Conservation (phyloP, 2,797 vertebrate genomes). For the Denticeps clupeoides region DNA sequence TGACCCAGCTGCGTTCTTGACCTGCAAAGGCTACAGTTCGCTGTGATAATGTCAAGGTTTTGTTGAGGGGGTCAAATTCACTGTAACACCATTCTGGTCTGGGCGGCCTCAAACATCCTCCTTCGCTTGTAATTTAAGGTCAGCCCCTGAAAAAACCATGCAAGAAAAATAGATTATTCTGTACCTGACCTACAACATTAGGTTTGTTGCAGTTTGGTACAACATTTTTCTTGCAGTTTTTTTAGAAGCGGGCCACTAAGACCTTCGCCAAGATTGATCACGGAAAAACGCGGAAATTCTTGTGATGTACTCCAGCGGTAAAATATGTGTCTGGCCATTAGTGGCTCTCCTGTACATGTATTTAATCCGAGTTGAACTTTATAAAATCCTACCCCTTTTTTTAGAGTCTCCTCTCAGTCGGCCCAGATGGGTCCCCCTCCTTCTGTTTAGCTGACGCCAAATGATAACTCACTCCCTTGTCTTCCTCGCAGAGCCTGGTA, state of each 20-base stretch:
- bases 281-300: too few species aligned
- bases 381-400: background rate
- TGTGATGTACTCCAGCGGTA: background rate
- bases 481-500: conserved; percentile 66
- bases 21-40: conserved; percentile 21
- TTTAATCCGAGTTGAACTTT: conserved; percentile 6
- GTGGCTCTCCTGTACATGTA: background rate
- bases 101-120: background rate
- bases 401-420: conserved; percentile 21
- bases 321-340: conserved; percentile 1
- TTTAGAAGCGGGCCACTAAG: too few species aligned
- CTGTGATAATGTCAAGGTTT: conserved; percentile 22
- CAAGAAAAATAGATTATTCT: background rate
- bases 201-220: background rate
- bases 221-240: conserved; percentile 2
- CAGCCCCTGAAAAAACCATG: background rate
- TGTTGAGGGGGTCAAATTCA: background rate
- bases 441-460: conserved; percentile 55
- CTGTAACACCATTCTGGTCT: background rate
- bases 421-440: conserved; percentile 34
- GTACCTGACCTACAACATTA: background rate
- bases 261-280: too few species aligned
- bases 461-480: conserved; percentile 84
- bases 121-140: conserved; percentile 10
- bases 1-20: conserved; percentile 36